Conservation (phyloP, 2,797 vertebrate genomes). For the Limnodromus scolopaceus region DNA sequence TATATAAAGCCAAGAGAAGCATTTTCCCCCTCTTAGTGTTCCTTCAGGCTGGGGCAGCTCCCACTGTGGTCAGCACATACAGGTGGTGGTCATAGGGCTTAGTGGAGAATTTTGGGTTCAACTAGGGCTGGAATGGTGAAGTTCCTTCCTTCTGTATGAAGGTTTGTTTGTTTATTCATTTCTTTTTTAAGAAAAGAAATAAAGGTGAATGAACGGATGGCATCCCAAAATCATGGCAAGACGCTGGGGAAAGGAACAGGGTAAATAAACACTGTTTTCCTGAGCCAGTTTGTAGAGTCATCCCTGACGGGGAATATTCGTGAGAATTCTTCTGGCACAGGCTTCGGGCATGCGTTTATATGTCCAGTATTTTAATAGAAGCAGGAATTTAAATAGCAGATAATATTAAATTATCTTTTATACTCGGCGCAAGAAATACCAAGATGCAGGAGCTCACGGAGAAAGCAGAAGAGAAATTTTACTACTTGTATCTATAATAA, state of each 20-base stretch:
- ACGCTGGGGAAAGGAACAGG: not conserved
- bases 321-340: not conserved
- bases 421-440: not conserved
- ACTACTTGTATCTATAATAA: constrained; percentile 10
- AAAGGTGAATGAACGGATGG: not conserved
- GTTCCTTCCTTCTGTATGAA: not conserved
- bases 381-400: not conserved
- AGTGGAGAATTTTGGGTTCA: not conserved
- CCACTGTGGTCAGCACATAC: accelerated
- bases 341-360: not conserved
- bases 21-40: not conserved
- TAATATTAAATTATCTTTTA: not conserved
- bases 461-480: not conserved
- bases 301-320: not conserved
- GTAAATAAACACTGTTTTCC: not conserved
- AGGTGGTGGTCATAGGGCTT: not conserved
- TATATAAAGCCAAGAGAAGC: not conserved
- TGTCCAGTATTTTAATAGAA: not conserved
- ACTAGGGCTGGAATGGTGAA: not conserved
- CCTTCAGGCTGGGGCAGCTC: not conserved
- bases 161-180: not conserved
- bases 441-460: not conserved
- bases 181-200: not conserved
- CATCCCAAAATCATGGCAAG: not conserved
- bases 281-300: not conserved